Conservation (phyloP, 2,888 invertebrate species). For the Esperia sulphurella region DNA sequence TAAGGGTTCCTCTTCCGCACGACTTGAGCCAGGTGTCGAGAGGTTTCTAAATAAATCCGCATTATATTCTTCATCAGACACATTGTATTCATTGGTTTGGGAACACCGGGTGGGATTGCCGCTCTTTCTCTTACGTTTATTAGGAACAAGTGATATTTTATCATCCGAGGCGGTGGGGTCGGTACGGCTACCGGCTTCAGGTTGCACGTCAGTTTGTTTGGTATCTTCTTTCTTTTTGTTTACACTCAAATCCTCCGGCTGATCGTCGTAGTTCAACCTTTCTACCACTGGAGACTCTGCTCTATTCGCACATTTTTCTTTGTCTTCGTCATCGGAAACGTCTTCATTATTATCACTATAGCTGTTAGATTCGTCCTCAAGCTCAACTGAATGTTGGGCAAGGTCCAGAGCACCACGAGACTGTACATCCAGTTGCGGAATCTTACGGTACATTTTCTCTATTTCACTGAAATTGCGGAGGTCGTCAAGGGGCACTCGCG, state of each 20-base stretch:
- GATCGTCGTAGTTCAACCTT: slow-evolving; percentile 71
- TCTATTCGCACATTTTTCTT: slow-evolving; percentile 40
- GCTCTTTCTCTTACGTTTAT: slow-evolving; percentile 88
- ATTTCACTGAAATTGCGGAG: slow-evolving; percentile 76
- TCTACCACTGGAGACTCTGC: slow-evolving; percentile 43
- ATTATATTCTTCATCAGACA: slow-evolving; percentile 70
- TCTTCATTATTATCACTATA: slow-evolving; percentile 64
- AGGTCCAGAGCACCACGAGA: slow-evolving; percentile 56
- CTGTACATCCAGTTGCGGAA: slow-evolving; percentile 55
- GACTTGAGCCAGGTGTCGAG: slow-evolving; percentile 59
- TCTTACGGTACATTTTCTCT: slow-evolving; percentile 73
- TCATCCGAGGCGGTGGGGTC: slow-evolving; percentile 66
- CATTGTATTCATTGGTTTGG: slow-evolving; percentile 68
- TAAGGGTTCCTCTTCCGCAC: slow-evolving; percentile 63
- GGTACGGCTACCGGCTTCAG: slow-evolving; percentile 41
- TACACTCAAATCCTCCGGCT: slow-evolving; percentile 85
- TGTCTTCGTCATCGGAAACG: slow-evolving; percentile 55
- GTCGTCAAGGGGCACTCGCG: slow-evolving; percentile 66
- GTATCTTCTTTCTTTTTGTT: slow-evolving; percentile 82
- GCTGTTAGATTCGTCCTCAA: slow-evolving; percentile 57
- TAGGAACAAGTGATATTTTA: slow-evolving; percentile 74
- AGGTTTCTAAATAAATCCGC: slow-evolving; percentile 67
- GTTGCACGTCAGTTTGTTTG: slow-evolving; percentile 61
- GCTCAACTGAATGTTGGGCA: slow-evolving; percentile 37
- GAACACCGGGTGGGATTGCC: slow-evolving; percentile 90